phyloP scores from a whole-genome alignment of 2,888 invertebrate genomes.

The Hybos culiciformis region DNA sequence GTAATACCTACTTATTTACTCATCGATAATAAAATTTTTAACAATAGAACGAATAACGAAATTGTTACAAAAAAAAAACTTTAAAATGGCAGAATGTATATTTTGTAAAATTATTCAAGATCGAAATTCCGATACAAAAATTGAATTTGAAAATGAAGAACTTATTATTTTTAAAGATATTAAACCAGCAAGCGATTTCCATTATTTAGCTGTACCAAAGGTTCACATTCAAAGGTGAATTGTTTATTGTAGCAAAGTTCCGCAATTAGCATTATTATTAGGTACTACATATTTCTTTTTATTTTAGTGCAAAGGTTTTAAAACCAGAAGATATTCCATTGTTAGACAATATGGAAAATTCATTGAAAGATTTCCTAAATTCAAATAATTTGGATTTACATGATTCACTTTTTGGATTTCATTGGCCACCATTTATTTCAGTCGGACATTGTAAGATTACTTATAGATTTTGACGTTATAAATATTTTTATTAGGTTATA shows the following conservation, averaged over 20 bases:
- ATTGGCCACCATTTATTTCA: slow-evolving; percentile 82
- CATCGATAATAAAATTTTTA: too few relatives aligned
- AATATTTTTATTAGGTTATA: not conserved
- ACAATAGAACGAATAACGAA: too few relatives aligned
- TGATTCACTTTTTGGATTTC: slow-evolving; percentile 59
- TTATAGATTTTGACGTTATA: not conserved
- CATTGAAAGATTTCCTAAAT: slow-evolving; percentile 35
- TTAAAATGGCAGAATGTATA: slow-evolving; percentile 50
- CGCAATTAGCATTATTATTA: too few relatives aligned
- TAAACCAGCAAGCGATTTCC: slow-evolving; percentile 64
- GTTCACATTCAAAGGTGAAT: slow-evolving; percentile 63
- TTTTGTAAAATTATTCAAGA: slow-evolving; percentile 63
- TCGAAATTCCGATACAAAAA: slow-evolving; percentile 41
- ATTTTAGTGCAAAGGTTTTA: slow-evolving; percentile 57
- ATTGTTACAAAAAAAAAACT: too few relatives aligned
- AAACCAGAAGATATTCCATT: slow-evolving; percentile 49
- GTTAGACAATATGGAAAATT: slow-evolving; percentile 55
- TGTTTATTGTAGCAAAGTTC: too few relatives aligned
- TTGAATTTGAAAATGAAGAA: slow-evolving; percentile 59
- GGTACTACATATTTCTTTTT: too few relatives aligned
- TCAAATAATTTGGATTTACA: slow-evolving; percentile 38
- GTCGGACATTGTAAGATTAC: slow-evolving; percentile 44
- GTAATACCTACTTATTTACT: too few relatives aligned
- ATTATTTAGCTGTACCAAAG: slow-evolving; percentile 65
- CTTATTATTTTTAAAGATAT: slow-evolving; percentile 70